Evolutionary conservation across 2,888 invertebrate genomes (phyloP).

Genomic region (Hymenopus coronatus): DNA sequence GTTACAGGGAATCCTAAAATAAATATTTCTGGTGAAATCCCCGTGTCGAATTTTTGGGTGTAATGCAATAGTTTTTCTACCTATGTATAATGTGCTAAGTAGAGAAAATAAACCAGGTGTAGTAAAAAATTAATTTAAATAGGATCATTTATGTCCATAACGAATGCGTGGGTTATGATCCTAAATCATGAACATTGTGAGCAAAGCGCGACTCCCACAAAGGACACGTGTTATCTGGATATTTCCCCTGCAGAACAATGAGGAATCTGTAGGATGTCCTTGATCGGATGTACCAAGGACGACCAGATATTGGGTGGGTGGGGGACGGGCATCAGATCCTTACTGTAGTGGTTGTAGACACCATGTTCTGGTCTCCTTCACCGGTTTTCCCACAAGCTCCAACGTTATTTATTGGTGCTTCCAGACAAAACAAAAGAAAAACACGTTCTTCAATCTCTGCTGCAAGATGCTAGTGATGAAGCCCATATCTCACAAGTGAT

Average conservation of each 20-base stretch:
- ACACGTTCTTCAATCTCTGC: background rate
- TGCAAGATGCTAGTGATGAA: background rate
- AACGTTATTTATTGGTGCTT: background rate
- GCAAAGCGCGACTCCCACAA: background rate
- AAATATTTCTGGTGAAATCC: too few relatives aligned
- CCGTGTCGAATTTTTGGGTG: too few relatives aligned
- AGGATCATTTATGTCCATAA: too few relatives aligned
- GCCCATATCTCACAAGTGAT: too few relatives aligned
- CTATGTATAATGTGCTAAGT: too few relatives aligned
- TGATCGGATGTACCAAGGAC: background rate
- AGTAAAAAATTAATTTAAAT: too few relatives aligned
- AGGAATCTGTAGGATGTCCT: background rate
- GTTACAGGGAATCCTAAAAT: too few relatives aligned
- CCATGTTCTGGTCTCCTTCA: background rate
- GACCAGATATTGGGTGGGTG: background rate
- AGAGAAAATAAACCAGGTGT: too few relatives aligned
- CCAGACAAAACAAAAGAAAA: background rate
- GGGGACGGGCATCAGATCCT: background rate
- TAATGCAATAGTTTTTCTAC: too few relatives aligned
- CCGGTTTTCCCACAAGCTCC: background rate
- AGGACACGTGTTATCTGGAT: background rate
- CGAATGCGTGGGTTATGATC: too few relatives aligned
- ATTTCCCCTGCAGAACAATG: background rate
- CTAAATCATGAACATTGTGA: too few relatives aligned
- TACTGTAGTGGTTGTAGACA: background rate